Evolutionary conservation across 2,797 vertebrate genomes (phyloP).

Genomic region (Tympanoctomys barrerae): DNA sequence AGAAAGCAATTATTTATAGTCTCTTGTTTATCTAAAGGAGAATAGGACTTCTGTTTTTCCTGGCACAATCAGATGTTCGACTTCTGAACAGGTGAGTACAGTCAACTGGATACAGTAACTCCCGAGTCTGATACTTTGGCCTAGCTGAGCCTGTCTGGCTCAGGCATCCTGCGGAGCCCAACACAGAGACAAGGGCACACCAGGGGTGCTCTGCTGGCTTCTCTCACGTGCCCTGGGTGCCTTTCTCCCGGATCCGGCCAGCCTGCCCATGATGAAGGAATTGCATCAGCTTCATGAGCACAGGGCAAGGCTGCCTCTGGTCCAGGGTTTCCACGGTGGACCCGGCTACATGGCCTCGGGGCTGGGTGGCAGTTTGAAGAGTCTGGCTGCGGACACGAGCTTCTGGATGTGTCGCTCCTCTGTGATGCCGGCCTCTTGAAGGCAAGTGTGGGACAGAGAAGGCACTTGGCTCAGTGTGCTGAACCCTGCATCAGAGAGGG

Average conservation of each 20-base stretch:
- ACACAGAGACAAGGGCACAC: slow-evolving; percentile 22
- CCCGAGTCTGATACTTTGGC: slow-evolving; percentile 89
- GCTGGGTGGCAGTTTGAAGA: slow-evolving; percentile 88
- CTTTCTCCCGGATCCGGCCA: slow-evolving; percentile 78
- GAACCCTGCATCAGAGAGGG: slow-evolving; percentile 92
- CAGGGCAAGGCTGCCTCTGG: slow-evolving; percentile 74
- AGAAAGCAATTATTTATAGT: slow-evolving; percentile 88
- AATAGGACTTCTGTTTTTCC: slow-evolving; percentile 78
- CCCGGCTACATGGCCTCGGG: slow-evolving; percentile 86
- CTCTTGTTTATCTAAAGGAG: slow-evolving; percentile 85
- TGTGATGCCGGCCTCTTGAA: slow-evolving; percentile 93
- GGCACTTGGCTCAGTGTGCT: slow-evolving; percentile 93
- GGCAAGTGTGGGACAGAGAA: slow-evolving; percentile 92
- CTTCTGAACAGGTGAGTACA: slow-evolving; percentile 73
- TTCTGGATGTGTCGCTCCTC: slow-evolving; percentile 94
- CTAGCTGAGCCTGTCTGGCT: slow-evolving; percentile 87
- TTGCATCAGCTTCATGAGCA: slow-evolving; percentile 78
- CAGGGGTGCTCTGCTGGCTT: background rate
- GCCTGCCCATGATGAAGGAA: slow-evolving; percentile 68
- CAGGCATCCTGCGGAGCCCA: slow-evolving; percentile 78
- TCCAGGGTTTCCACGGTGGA: slow-evolving; percentile 45
- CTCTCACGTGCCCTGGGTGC: slow-evolving; percentile 18
- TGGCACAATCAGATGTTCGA: slow-evolving; percentile 66
- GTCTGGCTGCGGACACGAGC: slow-evolving; percentile 93
- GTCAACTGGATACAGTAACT: slow-evolving; percentile 71